Percentiles rank a stretch among this genome's conserved stretches.
phyloP scores from a whole-genome alignment of 2,797 vertebrate genomes.

The Gymnothorax reevesii region DNA sequence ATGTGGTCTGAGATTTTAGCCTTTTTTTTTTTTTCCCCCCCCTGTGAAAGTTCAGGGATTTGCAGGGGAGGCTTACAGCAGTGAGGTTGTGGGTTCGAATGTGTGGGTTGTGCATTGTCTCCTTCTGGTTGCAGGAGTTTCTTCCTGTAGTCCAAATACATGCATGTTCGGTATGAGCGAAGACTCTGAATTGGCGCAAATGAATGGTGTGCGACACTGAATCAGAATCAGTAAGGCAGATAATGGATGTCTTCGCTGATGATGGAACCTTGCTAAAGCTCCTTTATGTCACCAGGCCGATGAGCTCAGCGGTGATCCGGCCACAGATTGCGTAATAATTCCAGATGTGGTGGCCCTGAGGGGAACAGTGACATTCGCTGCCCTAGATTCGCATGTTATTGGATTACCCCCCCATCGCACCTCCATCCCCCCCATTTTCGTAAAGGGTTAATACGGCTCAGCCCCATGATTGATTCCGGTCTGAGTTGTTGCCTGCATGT shows the following conservation, averaged over 20 bases:
- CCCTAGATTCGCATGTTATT: background rate
- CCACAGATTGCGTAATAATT: background rate
- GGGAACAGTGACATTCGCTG: background rate
- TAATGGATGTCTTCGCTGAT: too few species aligned
- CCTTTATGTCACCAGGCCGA: too few species aligned
- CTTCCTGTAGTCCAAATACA: too few species aligned
- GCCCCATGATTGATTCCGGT: background rate
- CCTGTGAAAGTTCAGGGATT: background rate
- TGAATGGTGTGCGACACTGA: too few species aligned
- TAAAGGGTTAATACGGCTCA: background rate
- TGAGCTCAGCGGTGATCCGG: background rate
- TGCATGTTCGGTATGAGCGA: too few species aligned
- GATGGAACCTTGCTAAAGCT: too few species aligned
- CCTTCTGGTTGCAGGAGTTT: too few species aligned
- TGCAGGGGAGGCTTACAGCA: too few species aligned
- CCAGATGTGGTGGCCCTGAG: background rate
- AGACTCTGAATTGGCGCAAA: too few species aligned
- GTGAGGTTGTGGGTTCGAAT: too few species aligned
- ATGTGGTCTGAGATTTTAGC: background rate
- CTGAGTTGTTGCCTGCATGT: background rate
- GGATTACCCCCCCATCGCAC: background rate
- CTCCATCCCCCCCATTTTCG: background rate
- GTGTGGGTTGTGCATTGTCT: too few species aligned
- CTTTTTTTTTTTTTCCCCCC: background rate
- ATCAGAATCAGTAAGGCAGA: too few species aligned